Base-by-base conservation (phyloP, 2,888 invertebrate genomes). In the Tuberolachnus salignus region DNA sequence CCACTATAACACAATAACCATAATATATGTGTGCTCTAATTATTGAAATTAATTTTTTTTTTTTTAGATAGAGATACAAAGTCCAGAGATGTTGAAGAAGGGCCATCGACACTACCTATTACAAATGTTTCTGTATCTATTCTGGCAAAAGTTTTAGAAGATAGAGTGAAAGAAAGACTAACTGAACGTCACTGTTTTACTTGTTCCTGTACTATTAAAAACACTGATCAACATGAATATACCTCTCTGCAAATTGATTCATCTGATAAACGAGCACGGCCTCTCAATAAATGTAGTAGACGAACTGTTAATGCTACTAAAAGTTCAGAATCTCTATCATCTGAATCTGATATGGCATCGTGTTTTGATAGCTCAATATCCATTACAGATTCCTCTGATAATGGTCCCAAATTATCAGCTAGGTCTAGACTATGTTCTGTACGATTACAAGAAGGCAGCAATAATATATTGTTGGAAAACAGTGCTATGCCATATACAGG, bases 141-240 rank as follows among this genome's bases (percentile, higher is more conserved):
- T 72, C 93, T 95, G 92, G 94, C 95, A 3, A 95, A 95, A 88
- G 93, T 95, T 81, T 87, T 96, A 46, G 94, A 95, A 86, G 94
- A 95, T 84, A 89, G 93, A 81, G 94, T 94, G 83, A 91, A 92
- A 81, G 94, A 94, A 83, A 86, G 89, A 82, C 90, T 92, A 78
- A 90, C 91, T 72, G 89, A 91, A 1, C 93, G 93, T 85, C 94
- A 94, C 84, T 94, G 94, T 86, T 92, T 92, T 83, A 93, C 92
- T 1, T 94, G 94, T 84, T 90, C 90, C 61, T 94, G 94, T 85
- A 88, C 89, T 75, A 83, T 84, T 80, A 85, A 64, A 46, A 72
- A 80, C 42, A 44, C 74, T 14, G 26, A 71, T 16, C 80, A 64
- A 51, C 34, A 46, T 13, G 72, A 73, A 51, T 61, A 16, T 44